A percentile compares a stretch with the other conserved stretches of the same genome.
These are phyloP conservation scores for Entomyzon cyanotis DNA, from an alignment of 2,113 vertebrate genomes.

Conservation along the genomic window DNA sequence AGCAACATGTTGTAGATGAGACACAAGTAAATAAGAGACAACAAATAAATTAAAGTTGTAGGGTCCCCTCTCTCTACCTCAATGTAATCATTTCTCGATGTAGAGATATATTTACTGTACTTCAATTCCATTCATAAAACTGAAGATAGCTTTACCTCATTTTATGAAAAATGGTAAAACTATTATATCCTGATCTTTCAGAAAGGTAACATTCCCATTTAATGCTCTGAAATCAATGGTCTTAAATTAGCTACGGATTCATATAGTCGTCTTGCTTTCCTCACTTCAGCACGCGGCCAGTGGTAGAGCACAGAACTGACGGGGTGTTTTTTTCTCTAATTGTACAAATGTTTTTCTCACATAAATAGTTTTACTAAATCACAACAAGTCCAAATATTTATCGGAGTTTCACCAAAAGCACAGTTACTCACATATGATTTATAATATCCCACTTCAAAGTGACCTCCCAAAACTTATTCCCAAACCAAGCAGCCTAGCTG, in stretches of 20 bases:
- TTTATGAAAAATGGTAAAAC: not conserved
- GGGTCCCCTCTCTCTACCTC: not conserved
- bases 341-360: not conserved
- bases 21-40: not conserved
- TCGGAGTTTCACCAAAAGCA: not conserved
- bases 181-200: not conserved
- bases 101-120: not conserved
- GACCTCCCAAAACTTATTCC: not conserved
- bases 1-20: not conserved
- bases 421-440: not conserved
- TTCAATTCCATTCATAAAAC: not conserved
- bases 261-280: not conserved
- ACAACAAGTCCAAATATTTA: conserved; percentile 24
- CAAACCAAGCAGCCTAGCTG: not conserved
- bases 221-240: not conserved
- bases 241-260: not conserved
- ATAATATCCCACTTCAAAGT: not conserved
- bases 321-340: not conserved
- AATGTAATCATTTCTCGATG: not conserved
- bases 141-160: not conserved
- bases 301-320: not conserved
- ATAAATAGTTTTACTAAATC: not conserved
- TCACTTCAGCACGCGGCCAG: not conserved
- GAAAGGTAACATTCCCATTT: not conserved
- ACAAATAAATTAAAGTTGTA: not conserved